Percentiles rank a stretch among this genome's conserved stretches.
phyloP scores from a whole-genome alignment of 2,888 invertebrate genomes.

The Drosophila emarginata region DNA sequence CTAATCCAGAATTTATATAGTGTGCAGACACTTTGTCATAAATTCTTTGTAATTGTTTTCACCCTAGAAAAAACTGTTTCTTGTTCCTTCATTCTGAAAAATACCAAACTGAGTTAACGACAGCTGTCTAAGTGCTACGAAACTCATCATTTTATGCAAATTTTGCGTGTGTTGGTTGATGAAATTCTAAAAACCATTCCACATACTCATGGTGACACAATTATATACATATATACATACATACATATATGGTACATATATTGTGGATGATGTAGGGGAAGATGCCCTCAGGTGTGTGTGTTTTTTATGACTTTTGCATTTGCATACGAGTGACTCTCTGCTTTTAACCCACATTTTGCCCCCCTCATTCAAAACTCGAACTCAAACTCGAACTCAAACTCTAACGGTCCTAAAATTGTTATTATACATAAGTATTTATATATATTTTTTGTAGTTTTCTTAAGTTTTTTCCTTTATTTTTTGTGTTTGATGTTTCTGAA shows the following conservation, averaged over 20 bases:
- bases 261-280: slow-evolving; percentile 1
- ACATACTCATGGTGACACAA: slow-evolving; percentile 3
- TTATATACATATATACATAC: not conserved
- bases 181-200: slow-evolving; percentile 17
- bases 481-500: slow-evolving; percentile 46
- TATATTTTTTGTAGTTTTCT: slow-evolving; percentile 43
- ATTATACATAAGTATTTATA: slow-evolving; percentile 71
- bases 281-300: slow-evolving; percentile 68
- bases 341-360: slow-evolving; percentile 62
- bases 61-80: too few relatives aligned
- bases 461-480: slow-evolving; percentile 45
- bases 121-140: not conserved
- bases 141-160: slow-evolving; percentile 44
- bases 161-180: not conserved
- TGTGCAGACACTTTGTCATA: too few relatives aligned
- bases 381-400: slow-evolving; percentile 35
- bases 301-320: slow-evolving; percentile 20
- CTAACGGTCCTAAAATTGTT: slow-evolving; percentile 69
- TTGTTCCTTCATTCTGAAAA: too few relatives aligned
- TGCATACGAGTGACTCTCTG: slow-evolving; percentile 34
- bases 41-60: too few relatives aligned
- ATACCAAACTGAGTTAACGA: not conserved
- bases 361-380: slow-evolving; percentile 28
- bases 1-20: too few relatives aligned
- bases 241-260: not conserved